Conservation (phyloP, 1,140 invertebrate genomes). For the Halesus radiatus region DNA sequence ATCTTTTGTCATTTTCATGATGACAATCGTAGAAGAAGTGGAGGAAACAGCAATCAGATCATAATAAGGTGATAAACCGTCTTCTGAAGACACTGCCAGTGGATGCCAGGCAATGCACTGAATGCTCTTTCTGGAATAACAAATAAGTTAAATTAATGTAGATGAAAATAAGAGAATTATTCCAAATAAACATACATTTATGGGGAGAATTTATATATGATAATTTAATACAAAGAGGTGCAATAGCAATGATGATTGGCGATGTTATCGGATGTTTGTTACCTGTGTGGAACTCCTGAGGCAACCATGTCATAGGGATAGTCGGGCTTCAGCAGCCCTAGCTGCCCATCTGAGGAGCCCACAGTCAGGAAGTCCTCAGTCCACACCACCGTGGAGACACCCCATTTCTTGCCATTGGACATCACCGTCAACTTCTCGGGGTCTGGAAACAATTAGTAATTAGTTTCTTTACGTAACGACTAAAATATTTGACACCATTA, state of each 20-base stretch:
- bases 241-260: too few relatives aligned
- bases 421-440: constrained; percentile 58
- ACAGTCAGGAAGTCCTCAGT: constrained; percentile 58
- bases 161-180: too few relatives aligned
- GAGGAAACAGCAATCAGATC: constrained; percentile 77
- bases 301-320: constrained; percentile 54
- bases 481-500: neutral
- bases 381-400: constrained; percentile 58
- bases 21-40: constrained; percentile 69
- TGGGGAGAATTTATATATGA: too few relatives aligned
- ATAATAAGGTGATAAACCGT: constrained; percentile 70
- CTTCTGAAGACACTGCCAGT: constrained; percentile 71
- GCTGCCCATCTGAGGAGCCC: constrained; percentile 59
- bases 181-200: too few relatives aligned
- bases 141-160: too few relatives aligned
- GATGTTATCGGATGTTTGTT: neutral
- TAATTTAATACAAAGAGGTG: too few relatives aligned
- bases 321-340: constrained; percentile 58
- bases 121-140: constrained; percentile 72
- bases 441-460: constrained; percentile 54
- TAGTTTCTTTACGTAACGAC: neutral
- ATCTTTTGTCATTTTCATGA: constrained; percentile 70
- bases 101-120: constrained; percentile 81
- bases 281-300: constrained; percentile 60
- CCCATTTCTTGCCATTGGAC: constrained; percentile 60